Percentiles rank a stretch among this genome's conserved stretches.
phyloP scores from a whole-genome alignment of 2,888 invertebrate species.

The Agonum fuliginosum region DNA sequence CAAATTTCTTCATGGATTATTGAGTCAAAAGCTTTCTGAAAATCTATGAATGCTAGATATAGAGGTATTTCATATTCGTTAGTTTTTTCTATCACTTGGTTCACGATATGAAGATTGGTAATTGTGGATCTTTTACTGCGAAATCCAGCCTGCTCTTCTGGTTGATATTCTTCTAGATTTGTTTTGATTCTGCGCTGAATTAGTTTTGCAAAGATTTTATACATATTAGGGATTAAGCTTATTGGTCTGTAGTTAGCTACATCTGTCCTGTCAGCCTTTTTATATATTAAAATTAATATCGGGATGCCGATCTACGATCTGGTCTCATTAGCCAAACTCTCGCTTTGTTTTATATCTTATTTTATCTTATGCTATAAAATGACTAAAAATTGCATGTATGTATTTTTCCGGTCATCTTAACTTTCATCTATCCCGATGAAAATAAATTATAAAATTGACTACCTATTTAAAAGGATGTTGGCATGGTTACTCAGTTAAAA shows the following conservation, averaged over 20 bases:
- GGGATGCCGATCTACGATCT: no score
- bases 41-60: not conserved
- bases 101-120: not conserved
- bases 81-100: slow-evolving; percentile 13
- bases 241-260: slow-evolving; percentile 17
- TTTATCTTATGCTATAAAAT: no score
- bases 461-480: no score
- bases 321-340: no score
- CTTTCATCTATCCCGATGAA: no score
- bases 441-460: no score
- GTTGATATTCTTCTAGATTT: slow-evolving; percentile 12
- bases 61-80: not conserved
- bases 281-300: not conserved
- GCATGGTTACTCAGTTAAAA: no score
- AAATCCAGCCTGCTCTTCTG: not conserved
- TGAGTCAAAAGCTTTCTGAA: slow-evolving; percentile 9
- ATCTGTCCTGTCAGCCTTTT: not conserved
- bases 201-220: slow-evolving; percentile 15
- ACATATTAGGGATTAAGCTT: not conserved
- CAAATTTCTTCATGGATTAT: not conserved
- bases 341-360: no score
- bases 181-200: not conserved
- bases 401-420: no score
- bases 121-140: slow-evolving; percentile 1
- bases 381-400: no score